Conservation (phyloP, 2,113 vertebrate genomes). For the Formicarius rufipectus region DNA sequence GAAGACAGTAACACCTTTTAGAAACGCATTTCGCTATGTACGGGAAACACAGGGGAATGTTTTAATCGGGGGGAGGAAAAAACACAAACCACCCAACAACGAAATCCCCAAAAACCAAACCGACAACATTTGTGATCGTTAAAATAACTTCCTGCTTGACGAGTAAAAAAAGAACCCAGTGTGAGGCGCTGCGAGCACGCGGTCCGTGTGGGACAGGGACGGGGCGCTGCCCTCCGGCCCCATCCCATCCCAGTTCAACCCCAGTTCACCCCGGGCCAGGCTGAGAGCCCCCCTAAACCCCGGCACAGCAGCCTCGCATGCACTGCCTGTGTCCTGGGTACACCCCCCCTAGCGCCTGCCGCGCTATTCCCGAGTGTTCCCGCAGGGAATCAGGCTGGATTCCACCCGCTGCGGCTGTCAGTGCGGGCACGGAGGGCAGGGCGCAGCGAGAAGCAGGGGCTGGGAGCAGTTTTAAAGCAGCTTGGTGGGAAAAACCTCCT, state of each 20-base stretch:
- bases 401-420: background rate
- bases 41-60: background rate
- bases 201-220: background rate
- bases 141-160: background rate
- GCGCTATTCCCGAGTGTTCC: background rate
- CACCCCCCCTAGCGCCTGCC: background rate
- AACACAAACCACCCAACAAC: too few species aligned
- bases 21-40: background rate
- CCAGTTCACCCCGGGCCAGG: background rate
- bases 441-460: conserved; percentile 2
- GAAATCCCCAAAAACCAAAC: background rate
- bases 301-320: too few species aligned
- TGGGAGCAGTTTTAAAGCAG: background rate
- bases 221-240: background rate
- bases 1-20: background rate
- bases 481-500: background rate
- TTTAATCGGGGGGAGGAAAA: background rate
- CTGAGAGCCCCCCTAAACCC: too few species aligned
- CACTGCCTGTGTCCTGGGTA: background rate
- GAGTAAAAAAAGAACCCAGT: background rate
- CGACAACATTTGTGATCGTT: background rate
- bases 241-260: background rate
- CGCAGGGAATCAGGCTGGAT: background rate
- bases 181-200: background rate
- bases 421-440: background rate